These are phyloP conservation scores for Cephus pulcher DNA, from an alignment of 2,888 invertebrate genomes.

Conservation along the genomic window DNA sequence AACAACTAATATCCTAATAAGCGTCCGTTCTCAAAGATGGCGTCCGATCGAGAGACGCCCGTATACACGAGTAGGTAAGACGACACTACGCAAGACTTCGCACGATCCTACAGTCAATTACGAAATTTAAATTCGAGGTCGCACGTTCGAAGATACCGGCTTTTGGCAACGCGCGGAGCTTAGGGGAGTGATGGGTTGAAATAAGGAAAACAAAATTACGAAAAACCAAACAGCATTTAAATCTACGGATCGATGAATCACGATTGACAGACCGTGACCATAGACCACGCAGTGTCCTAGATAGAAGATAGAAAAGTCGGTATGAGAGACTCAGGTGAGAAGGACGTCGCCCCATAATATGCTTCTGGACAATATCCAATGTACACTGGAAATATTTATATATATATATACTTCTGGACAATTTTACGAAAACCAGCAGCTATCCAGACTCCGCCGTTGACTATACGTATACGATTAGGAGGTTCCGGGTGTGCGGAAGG, in stretches of 20 bases:
- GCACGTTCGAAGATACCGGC: background rate
- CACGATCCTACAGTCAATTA: background rate
- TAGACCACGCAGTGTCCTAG: background rate
- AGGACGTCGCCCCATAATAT: background rate
- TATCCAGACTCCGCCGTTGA: background rate
- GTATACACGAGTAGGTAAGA: background rate
- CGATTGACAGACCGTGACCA: background rate
- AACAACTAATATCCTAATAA: background rate
- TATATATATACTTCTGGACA: background rate
- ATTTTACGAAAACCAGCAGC: background rate
- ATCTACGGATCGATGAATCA: background rate
- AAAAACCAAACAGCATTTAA: background rate
- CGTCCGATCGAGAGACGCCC: background rate
- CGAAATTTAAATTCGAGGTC: background rate
- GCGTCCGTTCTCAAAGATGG: background rate
- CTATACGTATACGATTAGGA: background rate
- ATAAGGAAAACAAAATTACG: background rate
- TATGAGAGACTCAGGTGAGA: background rate
- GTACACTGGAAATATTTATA: background rate
- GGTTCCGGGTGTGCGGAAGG: background rate
- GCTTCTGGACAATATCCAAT: background rate
- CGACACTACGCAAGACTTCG: background rate
- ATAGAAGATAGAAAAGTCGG: background rate
- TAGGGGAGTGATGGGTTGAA: background rate
- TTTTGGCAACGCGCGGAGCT: background rate